A percentile compares a stretch with the other conserved stretches of the same genome.
These are phyloP conservation scores for Phorcus lineatus DNA, from an alignment of 2,888 invertebrate genomes.

Conservation along the genomic window DNA sequence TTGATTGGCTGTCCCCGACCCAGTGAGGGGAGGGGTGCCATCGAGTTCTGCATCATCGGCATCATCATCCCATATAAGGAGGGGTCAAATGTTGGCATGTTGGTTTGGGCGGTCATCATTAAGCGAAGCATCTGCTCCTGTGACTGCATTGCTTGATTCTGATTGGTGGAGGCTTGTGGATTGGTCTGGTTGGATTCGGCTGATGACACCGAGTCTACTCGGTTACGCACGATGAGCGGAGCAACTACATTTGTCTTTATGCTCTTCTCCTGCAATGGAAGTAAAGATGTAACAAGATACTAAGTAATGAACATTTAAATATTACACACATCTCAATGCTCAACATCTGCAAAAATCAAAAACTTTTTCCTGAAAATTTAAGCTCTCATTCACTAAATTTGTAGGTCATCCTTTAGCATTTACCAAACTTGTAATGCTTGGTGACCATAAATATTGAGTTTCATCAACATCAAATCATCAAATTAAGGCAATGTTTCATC, in stretches of 20 bases:
- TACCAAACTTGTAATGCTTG: too few species aligned
- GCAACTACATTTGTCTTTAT: background rate
- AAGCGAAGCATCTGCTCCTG: conserved; percentile 21
- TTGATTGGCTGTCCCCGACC: background rate
- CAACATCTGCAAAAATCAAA: too few species aligned
- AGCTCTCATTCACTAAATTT: too few species aligned
- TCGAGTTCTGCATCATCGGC: conserved; percentile 14
- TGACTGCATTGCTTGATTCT: background rate
- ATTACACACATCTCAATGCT: too few species aligned
- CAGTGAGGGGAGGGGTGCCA: background rate
- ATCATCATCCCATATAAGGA: conserved; percentile 4
- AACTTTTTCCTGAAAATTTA: too few species aligned
- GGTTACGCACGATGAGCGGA: background rate
- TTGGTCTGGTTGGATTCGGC: background rate
- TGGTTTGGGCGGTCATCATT: conserved; percentile 5
- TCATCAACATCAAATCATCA: too few species aligned
- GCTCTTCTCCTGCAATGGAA: background rate
- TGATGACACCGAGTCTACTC: background rate
- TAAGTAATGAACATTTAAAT: too few species aligned
- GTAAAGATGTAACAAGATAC: background rate
- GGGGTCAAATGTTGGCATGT: conserved; percentile 7
- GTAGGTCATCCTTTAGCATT: too few species aligned
- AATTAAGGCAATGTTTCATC: too few species aligned
- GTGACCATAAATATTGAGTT: too few species aligned
- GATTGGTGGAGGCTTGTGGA: background rate